Base-by-base conservation (phyloP, 2,113 vertebrate genomes). In the Elephantulus edwardii region DNA sequence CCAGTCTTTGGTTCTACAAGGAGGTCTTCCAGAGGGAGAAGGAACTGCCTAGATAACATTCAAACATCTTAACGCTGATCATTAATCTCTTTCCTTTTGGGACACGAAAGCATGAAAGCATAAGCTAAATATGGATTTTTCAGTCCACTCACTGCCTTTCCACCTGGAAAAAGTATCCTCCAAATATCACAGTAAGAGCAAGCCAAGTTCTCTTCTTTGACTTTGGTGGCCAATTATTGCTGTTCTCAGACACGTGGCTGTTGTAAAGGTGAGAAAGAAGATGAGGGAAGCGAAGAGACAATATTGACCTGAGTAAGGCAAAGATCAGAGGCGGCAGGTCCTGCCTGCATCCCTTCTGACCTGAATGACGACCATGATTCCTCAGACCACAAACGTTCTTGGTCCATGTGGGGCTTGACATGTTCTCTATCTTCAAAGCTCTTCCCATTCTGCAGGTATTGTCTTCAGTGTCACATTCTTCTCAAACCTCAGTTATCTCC, bases 361-460 rank as follows among this genome's bases (percentile, higher is more conserved):
- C 74, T n/a, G 35, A 88, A 38, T 22, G 58, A 19, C 60, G 50
- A 50, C 42, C 40, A 19, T 2, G 12, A 12, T 44, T 78, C 40
- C 40, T 42, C 9, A 60, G 40, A 52, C 7, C 11, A 12, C n/a
- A 40, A 8, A 26, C 9, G 24, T 13, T 10, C 42, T 62, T 40
- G 33, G 54, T 24, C 42, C 20, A 16, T 64, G 17, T 6, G 8
- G 12, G 2, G 12, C 46, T 28, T 33, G 19, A 5, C 38, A 38
- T 0, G 22, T 20, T 54, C 8, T 54, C 42, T 68, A n/a, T 50
- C 48, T 14, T 0, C 0, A 30, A 62, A 40, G 6, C 3, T n/a
- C 8, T 76, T 54, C 44, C 64, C 1, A 8, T 46, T 40, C 14
- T 20, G 74, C 16, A 60, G 48, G 4, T 2, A 46, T 24, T 35